Evolutionary conservation across 2,113 vertebrate genomes (phyloP).

Genomic region (Trematocara stigmaticum): DNA sequence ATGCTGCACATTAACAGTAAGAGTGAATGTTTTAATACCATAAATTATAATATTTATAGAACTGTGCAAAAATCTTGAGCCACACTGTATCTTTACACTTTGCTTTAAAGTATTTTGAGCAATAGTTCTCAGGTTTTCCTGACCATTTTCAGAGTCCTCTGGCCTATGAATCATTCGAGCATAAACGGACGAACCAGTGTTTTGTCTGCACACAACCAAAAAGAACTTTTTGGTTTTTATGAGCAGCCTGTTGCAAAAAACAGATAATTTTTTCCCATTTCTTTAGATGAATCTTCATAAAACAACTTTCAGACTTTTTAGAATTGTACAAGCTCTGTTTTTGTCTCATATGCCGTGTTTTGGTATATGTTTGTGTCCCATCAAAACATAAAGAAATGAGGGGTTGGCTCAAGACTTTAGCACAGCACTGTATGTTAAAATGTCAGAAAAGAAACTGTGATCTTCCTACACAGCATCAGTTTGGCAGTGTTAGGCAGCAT

Average conservation of each 20-base stretch:
- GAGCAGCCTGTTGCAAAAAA: neutral
- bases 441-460: neutral
- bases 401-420: neutral
- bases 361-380: neutral
- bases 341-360: neutral
- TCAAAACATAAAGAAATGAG: neutral
- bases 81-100: neutral
- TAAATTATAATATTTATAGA: neutral
- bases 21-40: neutral
- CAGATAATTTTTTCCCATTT: neutral
- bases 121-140: neutral
- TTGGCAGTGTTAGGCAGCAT: neutral
- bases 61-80: neutral
- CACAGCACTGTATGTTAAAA: neutral
- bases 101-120: neutral
- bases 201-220: neutral
- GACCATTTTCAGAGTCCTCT: neutral
- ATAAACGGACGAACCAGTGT: neutral
- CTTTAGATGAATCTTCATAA: neutral
- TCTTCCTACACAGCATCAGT: neutral
- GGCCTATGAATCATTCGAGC: neutral
- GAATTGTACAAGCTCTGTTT: neutral
- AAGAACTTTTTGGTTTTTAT: neutral
- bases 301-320: neutral
- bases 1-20: neutral